Evolutionary conservation across 2,113 vertebrate genomes (phyloP).

Genomic region (Pteronura brasiliensis): DNA sequence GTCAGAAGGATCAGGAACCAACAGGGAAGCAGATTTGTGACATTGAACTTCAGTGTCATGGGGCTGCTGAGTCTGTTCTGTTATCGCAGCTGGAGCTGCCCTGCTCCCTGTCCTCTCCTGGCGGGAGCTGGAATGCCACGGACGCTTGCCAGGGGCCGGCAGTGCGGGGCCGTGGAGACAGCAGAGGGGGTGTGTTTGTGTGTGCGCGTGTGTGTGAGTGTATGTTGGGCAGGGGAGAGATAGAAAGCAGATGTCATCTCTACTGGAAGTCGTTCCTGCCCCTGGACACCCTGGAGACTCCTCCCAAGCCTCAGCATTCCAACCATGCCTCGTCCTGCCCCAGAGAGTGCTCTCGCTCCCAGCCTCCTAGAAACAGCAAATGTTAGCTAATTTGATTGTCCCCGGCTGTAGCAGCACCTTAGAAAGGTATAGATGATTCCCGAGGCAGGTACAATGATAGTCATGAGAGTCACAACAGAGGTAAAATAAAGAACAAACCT

Average conservation of each 20-base stretch:
- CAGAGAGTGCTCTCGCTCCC: accelerated
- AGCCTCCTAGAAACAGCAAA: not conserved
- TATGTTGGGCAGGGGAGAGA: not conserved
- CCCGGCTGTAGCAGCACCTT: not conserved
- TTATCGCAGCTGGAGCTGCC: not conserved
- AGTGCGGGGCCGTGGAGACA: not conserved
- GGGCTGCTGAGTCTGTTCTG: not conserved
- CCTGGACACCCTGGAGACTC: not conserved
- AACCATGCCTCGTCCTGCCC: not conserved
- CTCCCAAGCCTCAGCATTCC: not conserved
- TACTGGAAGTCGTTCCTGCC: not conserved
- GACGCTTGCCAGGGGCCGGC: not conserved
- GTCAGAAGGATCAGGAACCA: constrained; percentile 9
- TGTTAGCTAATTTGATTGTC: not conserved
- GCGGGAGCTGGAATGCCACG: not conserved
- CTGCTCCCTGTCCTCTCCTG: not conserved
- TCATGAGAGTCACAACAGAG: not conserved
- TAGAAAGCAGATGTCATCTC: not conserved
- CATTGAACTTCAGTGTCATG: not conserved
- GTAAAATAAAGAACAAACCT: not conserved
- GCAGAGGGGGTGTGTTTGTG: not conserved
- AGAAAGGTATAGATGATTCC: not conserved
- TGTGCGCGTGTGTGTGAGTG: accelerated
- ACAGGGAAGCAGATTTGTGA: not conserved
- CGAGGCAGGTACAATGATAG: not conserved